These are phyloP conservation scores for Delia radicum DNA, from an alignment of 1,140 invertebrate species.

Conservation along the genomic window DNA sequence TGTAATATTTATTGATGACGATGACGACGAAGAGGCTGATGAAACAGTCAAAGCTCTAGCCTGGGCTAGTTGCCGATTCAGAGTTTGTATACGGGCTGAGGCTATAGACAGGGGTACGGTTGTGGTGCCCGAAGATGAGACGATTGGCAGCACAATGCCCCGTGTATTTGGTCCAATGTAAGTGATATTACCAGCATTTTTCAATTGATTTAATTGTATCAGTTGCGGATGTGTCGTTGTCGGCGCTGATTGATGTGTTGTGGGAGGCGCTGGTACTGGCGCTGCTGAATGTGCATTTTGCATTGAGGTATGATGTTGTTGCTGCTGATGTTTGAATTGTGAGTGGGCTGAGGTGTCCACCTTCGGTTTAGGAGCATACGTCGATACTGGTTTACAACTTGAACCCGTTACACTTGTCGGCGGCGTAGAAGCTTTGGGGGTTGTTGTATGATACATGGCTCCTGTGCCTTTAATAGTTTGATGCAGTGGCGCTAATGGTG, in stretches of 20 bases:
- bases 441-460: not conserved
- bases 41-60: constrained; percentile 9
- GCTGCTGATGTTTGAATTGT: not conserved
- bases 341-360: not conserved
- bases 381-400: not conserved
- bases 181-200: constrained; percentile 14
- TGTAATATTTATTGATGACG: not conserved
- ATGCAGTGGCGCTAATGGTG: constrained; percentile 7
- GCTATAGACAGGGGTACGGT: constrained; percentile 25
- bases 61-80: constrained; percentile 27
- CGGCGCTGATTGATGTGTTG: not conserved
- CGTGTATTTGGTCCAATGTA: constrained; percentile 25
- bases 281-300: not conserved
- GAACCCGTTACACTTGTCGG: not conserved
- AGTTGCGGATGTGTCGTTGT: not conserved
- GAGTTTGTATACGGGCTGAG: constrained; percentile 21
- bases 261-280: not conserved
- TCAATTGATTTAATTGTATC: not conserved
- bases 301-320: not conserved
- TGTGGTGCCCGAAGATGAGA: constrained; percentile 21
- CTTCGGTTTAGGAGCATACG: not conserved
- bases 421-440: constrained; percentile 3
- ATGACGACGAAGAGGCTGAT: not conserved
- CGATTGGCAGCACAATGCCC: constrained; percentile 26
- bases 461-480: not conserved